Conservation (phyloP, 2,113 vertebrate species). For the Centropus bengalensis region DNA sequence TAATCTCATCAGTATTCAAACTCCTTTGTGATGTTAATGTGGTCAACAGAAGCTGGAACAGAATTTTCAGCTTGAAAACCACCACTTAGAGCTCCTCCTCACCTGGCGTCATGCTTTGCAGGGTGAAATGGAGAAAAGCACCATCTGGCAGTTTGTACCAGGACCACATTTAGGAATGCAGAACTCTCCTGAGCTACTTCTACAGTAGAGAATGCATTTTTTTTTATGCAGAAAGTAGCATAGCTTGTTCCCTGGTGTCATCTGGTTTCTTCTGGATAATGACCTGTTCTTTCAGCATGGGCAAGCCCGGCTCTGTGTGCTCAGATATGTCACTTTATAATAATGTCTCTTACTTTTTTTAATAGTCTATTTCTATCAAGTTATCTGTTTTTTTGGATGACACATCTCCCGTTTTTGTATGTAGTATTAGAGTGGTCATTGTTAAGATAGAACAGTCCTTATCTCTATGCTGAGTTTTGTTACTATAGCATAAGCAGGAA, state of each 20-base stretch:
- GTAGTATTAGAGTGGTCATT: neutral
- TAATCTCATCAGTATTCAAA: neutral
- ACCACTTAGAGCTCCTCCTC: neutral
- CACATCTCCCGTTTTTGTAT: neutral
- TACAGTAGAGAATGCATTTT: neutral
- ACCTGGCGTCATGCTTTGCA: neutral
- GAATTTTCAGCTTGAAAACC: neutral
- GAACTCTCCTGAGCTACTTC: neutral
- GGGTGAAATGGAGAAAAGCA: neutral
- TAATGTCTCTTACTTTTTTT: neutral
- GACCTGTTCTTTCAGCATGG: neutral
- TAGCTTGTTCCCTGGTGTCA: accelerated
- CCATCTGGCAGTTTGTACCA: neutral
- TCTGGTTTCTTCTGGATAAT: neutral
- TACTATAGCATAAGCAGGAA: accelerated
- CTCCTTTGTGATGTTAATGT: neutral
- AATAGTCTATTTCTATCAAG: neutral
- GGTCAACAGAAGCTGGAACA: neutral
- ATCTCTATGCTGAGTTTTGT: neutral
- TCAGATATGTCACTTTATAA: neutral
- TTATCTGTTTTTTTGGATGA: neutral
- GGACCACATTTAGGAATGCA: neutral
- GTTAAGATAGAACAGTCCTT: neutral
- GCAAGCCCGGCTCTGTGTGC: neutral
- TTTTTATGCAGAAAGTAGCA: neutral